Percentiles rank a stretch among this genome's conserved stretches.
Evolutionary conservation across 2,113 vertebrate species (phyloP).

Genomic region (Oostethus manadensis): DNA sequence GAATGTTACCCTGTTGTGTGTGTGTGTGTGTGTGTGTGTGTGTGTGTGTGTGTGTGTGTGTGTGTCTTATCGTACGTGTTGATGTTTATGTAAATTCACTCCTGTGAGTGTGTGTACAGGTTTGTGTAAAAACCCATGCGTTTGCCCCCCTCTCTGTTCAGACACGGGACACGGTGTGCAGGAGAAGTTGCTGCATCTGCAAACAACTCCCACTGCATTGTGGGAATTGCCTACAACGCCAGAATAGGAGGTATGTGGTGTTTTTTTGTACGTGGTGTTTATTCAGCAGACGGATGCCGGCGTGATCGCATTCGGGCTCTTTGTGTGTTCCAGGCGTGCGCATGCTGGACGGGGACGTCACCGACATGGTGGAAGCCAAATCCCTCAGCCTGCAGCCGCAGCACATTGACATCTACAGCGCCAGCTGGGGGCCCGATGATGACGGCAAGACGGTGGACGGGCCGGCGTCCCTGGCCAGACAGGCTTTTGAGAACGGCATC

Average conservation of each 20-base stretch:
- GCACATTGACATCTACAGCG: constrained; percentile 96
- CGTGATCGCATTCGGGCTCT: background rate
- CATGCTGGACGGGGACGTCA: constrained; percentile 98
- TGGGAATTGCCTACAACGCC: constrained; percentile 96
- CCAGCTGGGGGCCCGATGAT: constrained; percentile 97
- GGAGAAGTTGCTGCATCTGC: constrained; percentile 96
- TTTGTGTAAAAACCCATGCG: constrained; percentile 20
- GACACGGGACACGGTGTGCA: constrained; percentile 97
- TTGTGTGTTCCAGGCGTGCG: constrained; percentile 81
- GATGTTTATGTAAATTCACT: constrained; percentile 10
- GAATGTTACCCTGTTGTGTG: constrained; percentile 50
- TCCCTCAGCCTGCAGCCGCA: constrained; percentile 93
- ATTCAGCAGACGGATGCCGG: background rate
- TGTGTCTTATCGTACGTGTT: background rate
- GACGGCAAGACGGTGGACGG: constrained; percentile 97
- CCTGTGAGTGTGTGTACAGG: constrained; percentile 1
- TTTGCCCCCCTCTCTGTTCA: constrained; percentile 59
- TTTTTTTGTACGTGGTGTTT: constrained; percentile 1
- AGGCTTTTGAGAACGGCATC: constrained; percentile 96
- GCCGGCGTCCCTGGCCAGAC: constrained; percentile 89
- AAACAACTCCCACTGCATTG: constrained; percentile 97
- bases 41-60: constrained; percentile 11
- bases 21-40: constrained; percentile 17
- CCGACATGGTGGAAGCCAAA: constrained; percentile 98
- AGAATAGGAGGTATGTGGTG: constrained; percentile 84